phyloP scores from a whole-genome alignment of 2,888 invertebrate genomes.

The Habroteleia sp. region DNA sequence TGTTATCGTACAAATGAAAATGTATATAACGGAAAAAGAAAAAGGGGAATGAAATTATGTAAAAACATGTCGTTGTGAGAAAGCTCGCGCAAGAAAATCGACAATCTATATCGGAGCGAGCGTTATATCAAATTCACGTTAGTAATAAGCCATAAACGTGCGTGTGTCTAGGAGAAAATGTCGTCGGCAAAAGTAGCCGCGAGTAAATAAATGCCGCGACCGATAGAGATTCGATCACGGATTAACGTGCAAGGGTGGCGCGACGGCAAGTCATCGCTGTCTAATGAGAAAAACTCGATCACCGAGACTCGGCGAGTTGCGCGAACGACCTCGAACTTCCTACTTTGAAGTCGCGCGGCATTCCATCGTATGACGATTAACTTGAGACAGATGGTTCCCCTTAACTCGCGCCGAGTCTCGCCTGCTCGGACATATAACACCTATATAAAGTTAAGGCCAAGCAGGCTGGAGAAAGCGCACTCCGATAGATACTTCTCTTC shows the following conservation, averaged over 20 bases:
- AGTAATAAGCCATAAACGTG: slow-evolving; percentile 6
- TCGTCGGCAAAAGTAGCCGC: slow-evolving; percentile 30
- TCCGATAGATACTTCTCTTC: slow-evolving; percentile 27
- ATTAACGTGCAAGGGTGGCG: slow-evolving; percentile 20
- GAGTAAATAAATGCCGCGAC: slow-evolving; percentile 22
- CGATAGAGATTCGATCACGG: slow-evolving; percentile 21
- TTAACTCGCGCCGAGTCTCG: slow-evolving; percentile 31
- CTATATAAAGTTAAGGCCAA: slow-evolving; percentile 42
- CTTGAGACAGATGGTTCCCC: slow-evolving; percentile 46
- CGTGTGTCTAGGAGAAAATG: slow-evolving; percentile 31
- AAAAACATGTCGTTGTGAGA: slow-evolving; percentile 11
- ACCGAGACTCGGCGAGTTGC: slow-evolving; percentile 29
- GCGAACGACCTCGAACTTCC: slow-evolving; percentile 66
- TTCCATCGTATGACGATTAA: slow-evolving; percentile 46
- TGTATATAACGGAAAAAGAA: slow-evolving; percentile 12
- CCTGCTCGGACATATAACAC: slow-evolving; percentile 34
- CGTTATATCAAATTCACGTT: slow-evolving; percentile 12
- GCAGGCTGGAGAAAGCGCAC: slow-evolving; percentile 34
- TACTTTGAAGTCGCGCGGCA: slow-evolving; percentile 55
- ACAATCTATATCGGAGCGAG: not conserved
- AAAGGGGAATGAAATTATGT: slow-evolving; percentile 13
- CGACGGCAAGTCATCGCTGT: slow-evolving; percentile 27
- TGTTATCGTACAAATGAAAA: slow-evolving; percentile 1
- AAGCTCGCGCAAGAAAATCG: slow-evolving; percentile 20
- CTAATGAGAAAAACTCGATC: slow-evolving; percentile 54